A percentile compares a stretch with the other conserved stretches of the same genome.
Conservation (phyloP, 1,140 invertebrate genomes). For the Drosophila kanapiae region DNA sequence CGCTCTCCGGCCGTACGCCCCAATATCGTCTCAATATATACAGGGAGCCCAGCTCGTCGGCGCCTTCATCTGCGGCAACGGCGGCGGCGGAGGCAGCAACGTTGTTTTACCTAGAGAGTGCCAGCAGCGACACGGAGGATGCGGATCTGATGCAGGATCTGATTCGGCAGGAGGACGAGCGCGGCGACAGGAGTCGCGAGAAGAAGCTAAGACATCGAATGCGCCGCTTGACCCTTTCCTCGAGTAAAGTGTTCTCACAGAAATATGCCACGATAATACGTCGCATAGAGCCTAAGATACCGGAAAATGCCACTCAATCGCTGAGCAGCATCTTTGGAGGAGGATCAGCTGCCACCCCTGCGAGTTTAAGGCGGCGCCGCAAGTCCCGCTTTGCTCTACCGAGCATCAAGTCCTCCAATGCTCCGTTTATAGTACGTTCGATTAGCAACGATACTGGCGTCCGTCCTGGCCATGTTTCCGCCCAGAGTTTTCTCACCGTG, state of each 20-base stretch:
- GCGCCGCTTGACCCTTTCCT: conserved; percentile 86
- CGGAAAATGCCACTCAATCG: conserved; percentile 71
- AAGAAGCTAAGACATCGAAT: conserved; percentile 86
- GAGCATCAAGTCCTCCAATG: conserved; percentile 27
- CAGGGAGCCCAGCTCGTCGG: conserved; percentile 53
- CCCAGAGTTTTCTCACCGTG: conserved; percentile 51
- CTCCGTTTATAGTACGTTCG: conserved; percentile 86
- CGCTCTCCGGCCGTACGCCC: conserved; percentile 57
- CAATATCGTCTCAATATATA: conserved; percentile 70
- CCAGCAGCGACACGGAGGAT: conserved; percentile 72
- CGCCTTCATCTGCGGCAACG: conserved; percentile 44
- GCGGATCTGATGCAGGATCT: conserved; percentile 81
- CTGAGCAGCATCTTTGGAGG: conserved; percentile 59
- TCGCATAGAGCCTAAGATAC: conserved; percentile 71
- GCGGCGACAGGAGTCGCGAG: conserved; percentile 82
- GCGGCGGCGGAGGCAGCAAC: conserved; percentile 59
- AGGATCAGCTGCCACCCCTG: conserved; percentile 5
- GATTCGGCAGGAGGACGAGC: conserved; percentile 87
- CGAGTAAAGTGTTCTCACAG: conserved; percentile 86
- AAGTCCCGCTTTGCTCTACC: conserved; percentile 40
- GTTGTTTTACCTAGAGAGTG: conserved; percentile 70
- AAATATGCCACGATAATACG: conserved; percentile 86
- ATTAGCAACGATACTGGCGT: conserved; percentile 86
- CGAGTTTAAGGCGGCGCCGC: conserved; percentile 44
- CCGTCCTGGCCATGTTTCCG: conserved; percentile 28